Conservation (phyloP, 2,113 vertebrate genomes). For the Heliornis fulica region DNA sequence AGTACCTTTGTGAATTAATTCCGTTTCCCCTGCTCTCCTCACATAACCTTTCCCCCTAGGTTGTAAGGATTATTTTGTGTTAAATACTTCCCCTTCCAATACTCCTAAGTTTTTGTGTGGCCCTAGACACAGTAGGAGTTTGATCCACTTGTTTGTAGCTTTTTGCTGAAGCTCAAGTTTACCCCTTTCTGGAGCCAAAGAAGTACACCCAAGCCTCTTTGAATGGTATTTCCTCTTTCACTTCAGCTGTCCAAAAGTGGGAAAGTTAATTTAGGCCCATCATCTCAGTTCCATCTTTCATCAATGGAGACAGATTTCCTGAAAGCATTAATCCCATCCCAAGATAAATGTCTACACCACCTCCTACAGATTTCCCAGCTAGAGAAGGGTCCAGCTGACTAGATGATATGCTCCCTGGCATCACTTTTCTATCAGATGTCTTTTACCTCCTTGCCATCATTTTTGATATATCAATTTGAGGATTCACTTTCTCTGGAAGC, state of each 20-base stretch:
- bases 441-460: background rate
- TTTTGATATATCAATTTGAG: background rate
- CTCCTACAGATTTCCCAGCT: constrained; percentile 34
- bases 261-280: background rate
- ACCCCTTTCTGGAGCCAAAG: background rate
- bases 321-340: background rate
- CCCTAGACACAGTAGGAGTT: background rate
- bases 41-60: background rate
- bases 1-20: background rate
- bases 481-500: background rate
- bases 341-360: constrained; percentile 21
- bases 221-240: background rate
- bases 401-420: background rate
- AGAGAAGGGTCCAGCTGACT: background rate
- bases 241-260: background rate
- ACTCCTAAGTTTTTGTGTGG: background rate
- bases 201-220: background rate
- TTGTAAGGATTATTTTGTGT: background rate
- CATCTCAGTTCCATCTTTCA: background rate
- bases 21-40: background rate
- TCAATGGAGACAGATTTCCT: background rate
- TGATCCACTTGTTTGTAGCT: background rate
- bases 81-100: background rate
- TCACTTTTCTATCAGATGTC: background rate
- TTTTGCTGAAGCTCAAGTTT: background rate